Evolutionary conservation across 2,113 vertebrate species (phyloP).

Genomic region (Nicator chloris): DNA sequence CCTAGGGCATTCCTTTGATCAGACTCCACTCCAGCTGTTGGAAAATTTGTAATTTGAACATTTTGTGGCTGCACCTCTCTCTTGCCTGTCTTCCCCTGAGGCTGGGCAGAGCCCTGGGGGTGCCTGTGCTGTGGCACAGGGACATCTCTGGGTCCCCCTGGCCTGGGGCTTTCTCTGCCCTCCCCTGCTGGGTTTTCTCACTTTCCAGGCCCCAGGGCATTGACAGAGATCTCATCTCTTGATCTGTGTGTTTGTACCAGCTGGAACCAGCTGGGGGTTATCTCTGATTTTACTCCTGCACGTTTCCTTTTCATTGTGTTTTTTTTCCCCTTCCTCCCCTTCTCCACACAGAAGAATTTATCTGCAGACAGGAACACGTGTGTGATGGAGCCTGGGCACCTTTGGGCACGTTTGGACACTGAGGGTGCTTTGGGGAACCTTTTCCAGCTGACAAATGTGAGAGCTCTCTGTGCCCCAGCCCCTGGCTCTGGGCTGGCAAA

Average conservation of each 20-base stretch:
- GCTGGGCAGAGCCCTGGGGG: background rate
- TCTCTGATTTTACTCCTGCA: background rate
- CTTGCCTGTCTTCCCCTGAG: background rate
- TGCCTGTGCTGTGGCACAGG: background rate
- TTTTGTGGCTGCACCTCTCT: background rate
- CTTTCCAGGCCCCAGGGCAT: background rate
- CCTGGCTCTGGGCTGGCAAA: background rate
- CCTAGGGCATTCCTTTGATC: background rate
- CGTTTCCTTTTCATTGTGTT: background rate
- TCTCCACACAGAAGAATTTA: fast-evolving
- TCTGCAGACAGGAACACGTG: background rate
- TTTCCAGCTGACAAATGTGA: background rate
- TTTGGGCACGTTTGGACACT: background rate
- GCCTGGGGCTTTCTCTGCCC: background rate
- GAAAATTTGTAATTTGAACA: background rate
- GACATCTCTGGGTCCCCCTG: background rate
- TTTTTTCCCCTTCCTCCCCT: fast-evolving
- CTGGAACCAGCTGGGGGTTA: background rate
- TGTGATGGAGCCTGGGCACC: background rate
- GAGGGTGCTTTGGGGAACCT: background rate
- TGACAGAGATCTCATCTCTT: background rate
- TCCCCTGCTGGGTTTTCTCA: background rate
- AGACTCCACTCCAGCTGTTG: background rate
- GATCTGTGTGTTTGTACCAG: background rate
- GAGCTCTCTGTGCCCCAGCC: background rate